Conservation (phyloP, 1,140 invertebrate species). For the Leptonema lineaticorne region DNA sequence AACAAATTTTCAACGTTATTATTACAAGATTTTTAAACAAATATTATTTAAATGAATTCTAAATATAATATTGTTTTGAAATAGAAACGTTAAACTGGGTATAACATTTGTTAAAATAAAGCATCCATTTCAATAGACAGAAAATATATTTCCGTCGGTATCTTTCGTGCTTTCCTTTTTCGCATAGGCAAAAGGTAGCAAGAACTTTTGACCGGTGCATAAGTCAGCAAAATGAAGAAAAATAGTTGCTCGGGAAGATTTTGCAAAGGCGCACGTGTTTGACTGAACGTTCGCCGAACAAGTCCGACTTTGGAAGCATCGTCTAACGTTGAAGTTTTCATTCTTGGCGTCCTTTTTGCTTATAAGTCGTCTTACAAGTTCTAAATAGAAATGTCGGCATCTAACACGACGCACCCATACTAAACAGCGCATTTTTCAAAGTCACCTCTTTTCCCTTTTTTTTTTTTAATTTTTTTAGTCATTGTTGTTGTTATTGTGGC, state of each 20-base stretch:
- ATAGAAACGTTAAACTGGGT: too few species aligned
- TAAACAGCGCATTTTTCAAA: background rate
- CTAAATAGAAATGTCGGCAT: slow-evolving; percentile 11
- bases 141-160: too few species aligned
- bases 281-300: slow-evolving; percentile 12
- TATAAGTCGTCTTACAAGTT: background rate
- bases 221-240: slow-evolving; percentile 6
- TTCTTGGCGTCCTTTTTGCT: background rate
- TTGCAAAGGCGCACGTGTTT: slow-evolving; percentile 5
- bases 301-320: slow-evolving; percentile 3
- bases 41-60: too few species aligned
- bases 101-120: background rate
- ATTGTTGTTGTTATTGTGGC: too few species aligned
- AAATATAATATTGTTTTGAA: too few species aligned
- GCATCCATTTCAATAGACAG: background rate
- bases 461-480: too few species aligned
- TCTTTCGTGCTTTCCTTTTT: too few species aligned
- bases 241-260: background rate
- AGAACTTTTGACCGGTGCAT: slow-evolving; percentile 14
- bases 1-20: too few species aligned
- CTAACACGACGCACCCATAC: background rate
- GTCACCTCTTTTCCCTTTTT: too few species aligned
- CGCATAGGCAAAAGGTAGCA: too few species aligned
- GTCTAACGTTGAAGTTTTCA: slow-evolving; percentile 8
- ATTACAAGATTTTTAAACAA: too few species aligned